Conservation (phyloP, 1,140 invertebrate genomes). For the Formica selysi region DNA sequence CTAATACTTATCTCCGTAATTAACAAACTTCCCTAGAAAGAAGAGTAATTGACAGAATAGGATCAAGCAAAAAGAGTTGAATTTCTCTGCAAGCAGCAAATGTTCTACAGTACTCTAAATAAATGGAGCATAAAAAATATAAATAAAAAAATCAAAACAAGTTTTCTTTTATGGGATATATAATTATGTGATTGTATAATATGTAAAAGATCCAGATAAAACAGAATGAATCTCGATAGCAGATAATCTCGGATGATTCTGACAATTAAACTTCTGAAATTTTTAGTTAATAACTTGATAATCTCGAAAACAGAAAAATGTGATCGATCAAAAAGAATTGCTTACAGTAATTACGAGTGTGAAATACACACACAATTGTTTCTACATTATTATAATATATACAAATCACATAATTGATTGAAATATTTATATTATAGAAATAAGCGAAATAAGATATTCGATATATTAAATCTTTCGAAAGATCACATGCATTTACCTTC, state of each 20-base stretch:
- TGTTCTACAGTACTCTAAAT: not conserved
- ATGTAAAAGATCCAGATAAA: too few species aligned
- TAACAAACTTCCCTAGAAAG: not conserved
- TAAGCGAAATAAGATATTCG: not conserved
- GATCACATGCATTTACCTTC: conserved; percentile 68
- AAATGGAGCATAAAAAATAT: not conserved
- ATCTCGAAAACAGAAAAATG: not conserved
- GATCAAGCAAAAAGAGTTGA: not conserved
- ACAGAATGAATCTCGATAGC: not conserved
- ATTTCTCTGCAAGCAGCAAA: not conserved
- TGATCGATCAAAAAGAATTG: not conserved
- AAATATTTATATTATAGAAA: not conserved
- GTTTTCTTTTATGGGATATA: not conserved
- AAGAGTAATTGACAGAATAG: not conserved
- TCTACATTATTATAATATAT: not conserved
- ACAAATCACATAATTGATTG: not conserved
- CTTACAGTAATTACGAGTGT: not conserved
- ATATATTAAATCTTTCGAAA: not conserved
- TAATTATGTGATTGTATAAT: too few species aligned
- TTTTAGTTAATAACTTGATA: too few species aligned
- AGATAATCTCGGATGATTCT: too few species aligned
- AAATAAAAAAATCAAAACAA: not conserved
- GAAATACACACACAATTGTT: not conserved
- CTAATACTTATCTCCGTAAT: conserved; percentile 43
- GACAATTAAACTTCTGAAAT: too few species aligned